Percentiles rank a stretch among this genome's conserved stretches.
These are phyloP conservation scores for Hydropotes inermis DNA, from an alignment of 2,113 vertebrate species.

Conservation along the genomic window DNA sequence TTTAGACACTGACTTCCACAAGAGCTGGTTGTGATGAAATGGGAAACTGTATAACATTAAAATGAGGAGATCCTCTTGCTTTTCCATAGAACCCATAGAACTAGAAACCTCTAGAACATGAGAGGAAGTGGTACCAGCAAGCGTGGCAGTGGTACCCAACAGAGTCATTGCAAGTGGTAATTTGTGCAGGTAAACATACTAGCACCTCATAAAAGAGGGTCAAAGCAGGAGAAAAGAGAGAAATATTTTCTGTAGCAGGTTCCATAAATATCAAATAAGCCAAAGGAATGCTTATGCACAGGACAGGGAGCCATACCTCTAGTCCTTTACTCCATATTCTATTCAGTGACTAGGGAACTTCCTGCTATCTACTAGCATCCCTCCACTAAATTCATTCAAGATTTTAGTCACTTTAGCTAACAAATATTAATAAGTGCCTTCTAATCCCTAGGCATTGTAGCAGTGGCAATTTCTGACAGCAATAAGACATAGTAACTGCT, in stretches of 20 bases:
- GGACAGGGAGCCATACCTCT: rapidly evolving
- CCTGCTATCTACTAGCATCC: not conserved
- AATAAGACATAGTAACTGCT: not conserved
- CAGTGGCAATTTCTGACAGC: not conserved
- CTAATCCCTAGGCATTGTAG: not conserved
- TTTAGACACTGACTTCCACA: not conserved
- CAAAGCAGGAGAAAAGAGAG: not conserved
- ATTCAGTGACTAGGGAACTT: not conserved
- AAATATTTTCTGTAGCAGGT: not conserved
- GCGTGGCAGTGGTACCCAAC: rapidly evolving
- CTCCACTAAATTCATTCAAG: not conserved
- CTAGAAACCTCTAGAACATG: not conserved
- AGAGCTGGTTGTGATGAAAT: not conserved
- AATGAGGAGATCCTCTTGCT: not conserved
- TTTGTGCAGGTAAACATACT: not conserved
- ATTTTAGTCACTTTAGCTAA: not conserved
- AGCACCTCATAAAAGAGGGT: not conserved
- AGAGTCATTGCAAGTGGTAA: not conserved
- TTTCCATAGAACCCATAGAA: not conserved
- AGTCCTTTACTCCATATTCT: not conserved
- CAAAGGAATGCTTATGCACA: not conserved
- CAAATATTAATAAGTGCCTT: not conserved
- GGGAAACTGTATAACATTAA: not conserved
- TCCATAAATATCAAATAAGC: not conserved
- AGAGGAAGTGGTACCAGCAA: not conserved